Evolutionary conservation across 1,140 invertebrate species (phyloP), one percentile per base, ranked within the genome.

Genomic region (Tetramorium alpestre): DNA sequence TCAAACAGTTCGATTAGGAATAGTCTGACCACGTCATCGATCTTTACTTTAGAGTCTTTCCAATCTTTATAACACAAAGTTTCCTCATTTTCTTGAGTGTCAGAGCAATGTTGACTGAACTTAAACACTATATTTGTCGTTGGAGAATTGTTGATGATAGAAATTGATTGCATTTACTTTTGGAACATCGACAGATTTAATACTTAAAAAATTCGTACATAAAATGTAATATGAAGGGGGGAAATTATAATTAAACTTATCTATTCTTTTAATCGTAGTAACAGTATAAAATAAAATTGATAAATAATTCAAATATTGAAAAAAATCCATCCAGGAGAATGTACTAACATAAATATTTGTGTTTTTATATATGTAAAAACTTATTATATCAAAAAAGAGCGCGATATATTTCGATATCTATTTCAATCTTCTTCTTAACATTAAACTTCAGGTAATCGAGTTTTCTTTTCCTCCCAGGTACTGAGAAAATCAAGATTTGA

Each of bases 401-500:
- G 8, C 1, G 33, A 76, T 18, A 7, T 76, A n/a, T n/a, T 16
- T 38, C 8, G 10, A 60, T 60, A 60, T 76, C 33, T 60, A 47
- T 28, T 41, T 81, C 64, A 33, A 70, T 58, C 8, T 58, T 33
- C 13, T 3, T 28, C 51, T 65, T n/a, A 51, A 54, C n/a, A 8
- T 62, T 78, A 47, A 82, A 82, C 51, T 82, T 60, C 5, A 18
- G 18, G 6, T 82, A 73, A 73, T 75, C 25, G 72, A 80, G 88
- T 91, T 88, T 88, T 86, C 89, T 82, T 77, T 70, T 88, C 85
- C 78, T 87, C 58, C 51, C 28, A 10, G 33, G 25, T 51, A 51
- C 10, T 54, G 49, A 58, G 44, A 90, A 90, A 87, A 60, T 88
- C 80, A 86, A 86, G 86, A 91, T 75, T 87, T 64, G 38, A 58